A percentile compares a stretch with the other conserved stretches of the same genome.
Conservation (phyloP, 2,888 invertebrate species). For the Tetragonisca angustula region DNA sequence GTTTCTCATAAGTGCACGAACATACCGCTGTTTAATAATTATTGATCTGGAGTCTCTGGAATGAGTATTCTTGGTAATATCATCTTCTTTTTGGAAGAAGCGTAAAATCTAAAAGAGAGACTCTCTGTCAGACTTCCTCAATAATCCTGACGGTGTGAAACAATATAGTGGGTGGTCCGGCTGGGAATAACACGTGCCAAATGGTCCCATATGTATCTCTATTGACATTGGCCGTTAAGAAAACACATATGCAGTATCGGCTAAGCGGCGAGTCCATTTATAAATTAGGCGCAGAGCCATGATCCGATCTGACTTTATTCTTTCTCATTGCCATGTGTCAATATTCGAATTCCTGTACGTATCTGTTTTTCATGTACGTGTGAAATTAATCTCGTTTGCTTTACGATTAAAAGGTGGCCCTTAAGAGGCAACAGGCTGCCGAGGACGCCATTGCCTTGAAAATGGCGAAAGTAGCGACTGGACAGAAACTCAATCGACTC, state of each 20-base stretch:
- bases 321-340: conserved; percentile 11
- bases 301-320: conserved; percentile 52
- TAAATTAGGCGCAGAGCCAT: conserved; percentile 61
- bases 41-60: neutral
- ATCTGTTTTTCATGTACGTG: neutral
- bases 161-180: conserved; percentile 73
- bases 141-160: conserved; percentile 53
- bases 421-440: conserved; percentile 98
- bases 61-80: neutral
- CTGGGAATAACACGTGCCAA: conserved; percentile 74
- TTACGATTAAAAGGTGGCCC: conserved; percentile 89
- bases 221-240: conserved; percentile 68
- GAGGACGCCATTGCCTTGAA: conserved; percentile 98
- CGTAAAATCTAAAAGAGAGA: conserved; percentile 32
- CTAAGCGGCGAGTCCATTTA: conserved; percentile 69
- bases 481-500: conserved; percentile 89
- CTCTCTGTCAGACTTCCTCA: conserved; percentile 39
- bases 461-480: conserved; percentile 93
- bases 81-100: conserved; percentile 7
- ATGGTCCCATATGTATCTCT: conserved; percentile 72
- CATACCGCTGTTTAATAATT: neutral
- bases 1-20: neutral
- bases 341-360: neutral
- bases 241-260: conserved; percentile 69
- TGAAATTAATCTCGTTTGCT: neutral